These are phyloP conservation scores for Choristoneura fumiferana DNA, from an alignment of 1,140 invertebrate genomes.

Conservation along the genomic window DNA sequence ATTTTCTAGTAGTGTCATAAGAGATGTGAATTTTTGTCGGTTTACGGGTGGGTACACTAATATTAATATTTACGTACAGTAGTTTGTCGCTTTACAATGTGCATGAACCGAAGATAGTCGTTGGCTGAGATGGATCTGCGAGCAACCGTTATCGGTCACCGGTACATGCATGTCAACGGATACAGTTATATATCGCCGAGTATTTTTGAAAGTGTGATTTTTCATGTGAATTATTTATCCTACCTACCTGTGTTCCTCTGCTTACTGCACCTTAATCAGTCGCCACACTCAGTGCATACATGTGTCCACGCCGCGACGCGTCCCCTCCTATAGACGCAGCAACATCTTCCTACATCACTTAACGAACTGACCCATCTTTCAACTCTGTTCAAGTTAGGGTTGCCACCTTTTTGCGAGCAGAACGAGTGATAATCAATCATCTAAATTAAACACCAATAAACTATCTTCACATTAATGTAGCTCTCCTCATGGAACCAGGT, in stretches of 20 bases:
- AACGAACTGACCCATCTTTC: slow-evolving; percentile 17
- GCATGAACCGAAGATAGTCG: slow-evolving; percentile 66
- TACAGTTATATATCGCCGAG: slow-evolving; percentile 51
- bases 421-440: not conserved
- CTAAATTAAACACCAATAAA: slow-evolving; percentile 5
- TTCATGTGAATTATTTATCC: slow-evolving; percentile 72
- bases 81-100: slow-evolving; percentile 75
- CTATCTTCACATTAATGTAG: not conserved
- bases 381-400: not conserved
- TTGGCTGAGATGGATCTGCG: slow-evolving; percentile 49
- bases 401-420: not conserved
- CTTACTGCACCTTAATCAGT: slow-evolving; percentile 56
- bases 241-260: slow-evolving; percentile 69
- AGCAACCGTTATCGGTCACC: slow-evolving; percentile 42
- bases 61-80: slow-evolving; percentile 74
- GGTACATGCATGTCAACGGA: slow-evolving; percentile 54
- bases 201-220: slow-evolving; percentile 68
- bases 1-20: slow-evolving; percentile 71
- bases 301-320: slow-evolving; percentile 20
- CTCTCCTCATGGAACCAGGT: slow-evolving; percentile 11
- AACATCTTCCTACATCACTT: not conserved
- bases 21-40: slow-evolving; percentile 60
- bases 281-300: slow-evolving; percentile 30
- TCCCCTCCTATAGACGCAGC: not conserved
- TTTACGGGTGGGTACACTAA: slow-evolving; percentile 74